These are phyloP conservation scores for Scaptomyza cyrtandrae DNA, from an alignment of 2,888 invertebrate genomes.

Conservation along the genomic window DNA sequence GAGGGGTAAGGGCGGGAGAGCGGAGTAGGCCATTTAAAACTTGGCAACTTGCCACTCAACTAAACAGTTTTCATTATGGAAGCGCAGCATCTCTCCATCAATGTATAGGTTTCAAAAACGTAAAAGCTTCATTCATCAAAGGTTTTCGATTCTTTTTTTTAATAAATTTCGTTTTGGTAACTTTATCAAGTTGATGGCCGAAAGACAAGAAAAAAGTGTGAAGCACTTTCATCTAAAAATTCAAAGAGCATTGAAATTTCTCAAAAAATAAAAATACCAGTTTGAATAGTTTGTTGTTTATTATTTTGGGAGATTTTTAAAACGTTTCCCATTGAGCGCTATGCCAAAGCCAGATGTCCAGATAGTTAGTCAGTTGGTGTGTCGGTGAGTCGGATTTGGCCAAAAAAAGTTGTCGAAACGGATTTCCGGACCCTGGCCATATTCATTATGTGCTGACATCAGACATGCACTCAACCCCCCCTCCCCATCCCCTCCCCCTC, in stretches of 20 bases:
- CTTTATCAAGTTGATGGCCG: not conserved
- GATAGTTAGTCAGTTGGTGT: slow-evolving; percentile 12
- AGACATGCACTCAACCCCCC: slow-evolving; percentile 41
- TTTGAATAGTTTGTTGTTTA: too few species aligned
- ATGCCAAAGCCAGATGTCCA: not conserved
- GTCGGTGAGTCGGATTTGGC: slow-evolving; percentile 41
- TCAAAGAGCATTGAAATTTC: not conserved
- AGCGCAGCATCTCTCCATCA: slow-evolving; percentile 8
- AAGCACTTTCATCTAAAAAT: too few species aligned
- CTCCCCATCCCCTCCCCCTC: too few species aligned
- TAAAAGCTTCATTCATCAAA: not conserved
- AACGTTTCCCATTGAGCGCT: too few species aligned
- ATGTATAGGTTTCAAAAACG: not conserved
- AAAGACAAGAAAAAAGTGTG: not conserved
- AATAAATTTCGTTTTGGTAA: too few species aligned
- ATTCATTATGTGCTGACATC: slow-evolving; percentile 64
- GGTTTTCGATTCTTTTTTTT: not conserved
- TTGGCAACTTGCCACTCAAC: slow-evolving; percentile 43
- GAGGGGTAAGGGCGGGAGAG: too few species aligned
- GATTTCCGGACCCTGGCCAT: slow-evolving; percentile 48
- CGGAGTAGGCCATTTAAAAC: slow-evolving; percentile 37
- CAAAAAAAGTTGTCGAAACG: slow-evolving; percentile 50
- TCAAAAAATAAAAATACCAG: too few species aligned
- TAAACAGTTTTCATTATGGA: slow-evolving; percentile 34
- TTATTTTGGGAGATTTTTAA: too few species aligned